Evolutionary conservation across 2,797 vertebrate species (phyloP).

Genomic region (Odontamblyopus lacepedii): DNA sequence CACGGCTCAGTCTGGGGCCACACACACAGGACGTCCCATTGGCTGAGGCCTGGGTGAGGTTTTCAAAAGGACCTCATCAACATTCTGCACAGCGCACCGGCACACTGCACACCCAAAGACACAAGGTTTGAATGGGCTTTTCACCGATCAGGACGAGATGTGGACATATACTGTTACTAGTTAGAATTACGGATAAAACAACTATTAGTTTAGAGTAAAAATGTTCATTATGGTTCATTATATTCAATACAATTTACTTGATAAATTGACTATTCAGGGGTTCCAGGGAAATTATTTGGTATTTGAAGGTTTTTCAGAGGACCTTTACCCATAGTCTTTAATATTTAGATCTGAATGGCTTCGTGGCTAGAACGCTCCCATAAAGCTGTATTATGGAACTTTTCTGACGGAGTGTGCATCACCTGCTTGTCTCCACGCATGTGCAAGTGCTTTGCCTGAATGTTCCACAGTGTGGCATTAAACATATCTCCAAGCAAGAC

Average conservation of each 20-base stretch:
- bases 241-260: background rate
- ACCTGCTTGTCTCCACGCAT: too few relatives aligned
- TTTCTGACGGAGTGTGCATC: too few relatives aligned
- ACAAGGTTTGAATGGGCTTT: conserved; percentile 30
- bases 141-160: conserved; percentile 16
- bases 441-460: too few relatives aligned
- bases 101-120: conserved; percentile 36
- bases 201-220: background rate
- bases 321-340: too few relatives aligned
- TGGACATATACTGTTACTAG: conserved; percentile 3
- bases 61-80: conserved; percentile 62
- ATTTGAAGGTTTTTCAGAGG: too few relatives aligned
- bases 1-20: conserved; percentile 20
- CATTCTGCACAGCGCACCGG: conserved; percentile 54
- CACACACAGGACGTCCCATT: conserved; percentile 44
- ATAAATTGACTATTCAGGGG: background rate
- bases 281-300: too few relatives aligned
- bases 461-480: too few relatives aligned
- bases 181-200: conserved; percentile 6
- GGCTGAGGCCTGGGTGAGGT: conserved; percentile 39
- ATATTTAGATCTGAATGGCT: too few relatives aligned
- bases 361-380: too few relatives aligned
- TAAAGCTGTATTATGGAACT: too few relatives aligned
- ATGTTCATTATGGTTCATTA: background rate
- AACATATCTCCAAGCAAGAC: too few relatives aligned